Base-by-base conservation (phyloP, 2,113 vertebrate genomes). In the Pygoscelis antarcticus region DNA sequence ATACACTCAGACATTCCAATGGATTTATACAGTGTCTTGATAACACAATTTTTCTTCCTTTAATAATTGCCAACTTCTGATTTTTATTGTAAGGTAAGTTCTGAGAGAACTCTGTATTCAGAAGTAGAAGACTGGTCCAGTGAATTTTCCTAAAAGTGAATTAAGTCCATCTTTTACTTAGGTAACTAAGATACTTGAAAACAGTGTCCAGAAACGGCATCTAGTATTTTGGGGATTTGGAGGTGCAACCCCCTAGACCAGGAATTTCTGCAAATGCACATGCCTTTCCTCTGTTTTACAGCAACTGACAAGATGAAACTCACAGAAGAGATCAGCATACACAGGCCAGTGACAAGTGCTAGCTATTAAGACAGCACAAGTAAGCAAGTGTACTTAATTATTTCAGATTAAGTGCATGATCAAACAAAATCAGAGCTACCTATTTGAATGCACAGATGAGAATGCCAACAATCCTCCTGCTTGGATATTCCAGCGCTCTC, bases 381-480 rank as follows among this genome's bases (percentile, higher is more conserved):
- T 10, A 84, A 86, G 42, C 30, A 65, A 42, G 6, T 4, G 7
- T 44, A 54, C 21, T 91, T 87, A 16, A 69, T 38, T 69, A 21
- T n/a, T 62, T 51, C 61, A 89, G 51, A 96, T 78, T 54, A 90
- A 51, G 27, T 8, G 21, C 72, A 49, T 9, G 18, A 71, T 51
- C 58, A 86, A 90, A 90, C 42, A 94, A 92, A 96, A 77, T 18
- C 75, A 90, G 82, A 83, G 30, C 32, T 9, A 70, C 26, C 13
- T 40, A 70, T 55, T 20, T 65, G 26, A 90, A 71, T 1, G 4
- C 0, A 2, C 22, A 72, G 22, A 46, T 52, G 25, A 80, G 25
- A 91, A 83, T 0, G 75, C 19, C 16, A 70, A 22, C 36, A 62
- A 64, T 8, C 10, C 25, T 36, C 74, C 72, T 0, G 0, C 12